Base-by-base conservation (phyloP, 2,888 invertebrate species). In the Drosophila pseudotakahashii region DNA sequence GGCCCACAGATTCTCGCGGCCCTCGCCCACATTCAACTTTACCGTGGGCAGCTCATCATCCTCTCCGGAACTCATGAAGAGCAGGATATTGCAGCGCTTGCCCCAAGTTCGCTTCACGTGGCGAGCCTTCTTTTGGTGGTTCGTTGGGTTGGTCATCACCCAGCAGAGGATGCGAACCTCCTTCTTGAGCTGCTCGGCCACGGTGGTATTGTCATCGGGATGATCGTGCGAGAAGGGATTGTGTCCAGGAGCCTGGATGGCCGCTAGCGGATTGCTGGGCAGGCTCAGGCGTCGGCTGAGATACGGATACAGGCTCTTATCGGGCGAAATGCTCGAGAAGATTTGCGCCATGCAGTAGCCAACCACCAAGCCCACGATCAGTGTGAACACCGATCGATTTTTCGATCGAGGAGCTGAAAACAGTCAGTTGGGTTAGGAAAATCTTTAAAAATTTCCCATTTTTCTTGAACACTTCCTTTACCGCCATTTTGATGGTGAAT, bases 31-130 rank as follows among this genome's bases (percentile, higher is more conserved):
- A 3, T 96, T 95, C 59, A 99, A 93, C 51, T 95, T 95, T 14
- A 98, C 93, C 0, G 97, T 92, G 0, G 98, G 97, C 54, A 98
- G 92, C 14, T 93, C 93, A 0, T 62, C 45, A 95, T 97, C 96
- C 92, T 94, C 93, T 55, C 91, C 92, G 0, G 95, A 95, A 88
- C 97, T 97, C 96, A 98, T 97, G 79, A 98, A 97, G 7, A 97
- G 90, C 10, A 97, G 92, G 69, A 94, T 94, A 86, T 97, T 97
- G 89, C 98, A 98, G 19, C 98, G 93, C 89, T 96, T 96, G 1
- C 97, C 98, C 98, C 98, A 98, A 0, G 98, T 98, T 0, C 96
- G 96, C 91, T 97, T 98, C 7, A 99, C 97, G 88, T 98, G 98
- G 34, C 93, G 94, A 0, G 98, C 98, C 92, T 97, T 97, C 76